Base-by-base conservation (phyloP, 2,113 vertebrate species). In the Typhlomys cinereus region DNA sequence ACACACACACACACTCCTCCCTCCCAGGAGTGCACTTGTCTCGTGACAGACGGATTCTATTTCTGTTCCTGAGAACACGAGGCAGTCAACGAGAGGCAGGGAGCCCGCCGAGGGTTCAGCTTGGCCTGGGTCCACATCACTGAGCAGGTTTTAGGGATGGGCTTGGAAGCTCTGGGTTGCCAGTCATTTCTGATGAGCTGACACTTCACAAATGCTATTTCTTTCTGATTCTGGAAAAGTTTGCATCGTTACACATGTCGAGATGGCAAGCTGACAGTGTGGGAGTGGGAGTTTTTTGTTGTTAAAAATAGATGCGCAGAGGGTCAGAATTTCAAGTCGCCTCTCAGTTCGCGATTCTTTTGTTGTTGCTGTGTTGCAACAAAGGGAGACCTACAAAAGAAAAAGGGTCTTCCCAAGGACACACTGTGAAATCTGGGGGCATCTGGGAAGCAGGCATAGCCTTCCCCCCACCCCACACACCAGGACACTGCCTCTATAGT, bases 161-260 rank as follows among this genome's bases (percentile, higher is more conserved):
- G 89, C 50, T 92, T 94, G 95, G 94, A 92, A 84, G 52, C 50
- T 74, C n/a, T 34, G 0, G 1, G n/a, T 52, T 87, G 93, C 94
- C 96, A 93, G 87, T 95, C 93, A 96, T 90, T 95, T 94, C 71
- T 96, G 93, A 97, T 41, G 78, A 91, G 93, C 89, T 96, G 96
- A 94, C 94, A 94, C 87, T 85, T 97, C 50, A 86, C 95, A 94
- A 89, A 92, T 88, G 89, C 84, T 85, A 36, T 82, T 93, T 91
- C 92, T 87, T 91, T 93, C 91, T 46, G 67, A 74, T 91, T 69
- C 91, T 74, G 84, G 78, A 76, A n/a, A 87, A 76, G 67, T 74
- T 84, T 84, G 76, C 50, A 29, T 64, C 81, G 87, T 70, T 91
- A 91, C 87, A 94, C 59, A 97, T 95, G 95, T 87, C 52, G 1